These are phyloP conservation scores for Petromus typicus DNA, from an alignment of 2,113 vertebrate species.

Conservation along the genomic window DNA sequence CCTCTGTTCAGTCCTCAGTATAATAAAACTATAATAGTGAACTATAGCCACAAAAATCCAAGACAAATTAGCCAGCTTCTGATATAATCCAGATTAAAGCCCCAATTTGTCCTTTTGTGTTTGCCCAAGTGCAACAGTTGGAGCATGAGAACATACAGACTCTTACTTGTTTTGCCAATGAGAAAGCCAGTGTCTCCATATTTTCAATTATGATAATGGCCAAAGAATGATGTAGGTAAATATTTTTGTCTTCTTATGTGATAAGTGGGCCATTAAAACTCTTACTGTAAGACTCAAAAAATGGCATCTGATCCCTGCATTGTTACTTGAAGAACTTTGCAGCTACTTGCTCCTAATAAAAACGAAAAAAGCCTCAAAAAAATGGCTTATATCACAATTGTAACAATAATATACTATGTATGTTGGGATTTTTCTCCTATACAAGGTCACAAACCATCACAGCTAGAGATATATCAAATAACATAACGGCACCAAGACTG, in stretches of 20 bases:
- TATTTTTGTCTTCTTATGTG: not conserved
- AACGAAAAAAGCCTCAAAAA: not conserved
- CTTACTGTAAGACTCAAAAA: not conserved
- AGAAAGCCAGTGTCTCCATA: not conserved
- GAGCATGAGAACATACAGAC: not conserved
- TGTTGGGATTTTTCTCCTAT: not conserved
- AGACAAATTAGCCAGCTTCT: not conserved
- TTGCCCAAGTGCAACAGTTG: not conserved
- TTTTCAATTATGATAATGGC: not conserved
- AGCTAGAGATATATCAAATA: no score
- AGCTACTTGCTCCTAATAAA: not conserved
- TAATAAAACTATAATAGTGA: not conserved
- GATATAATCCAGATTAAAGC: not conserved
- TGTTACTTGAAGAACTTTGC: not conserved
- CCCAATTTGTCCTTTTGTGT: not conserved
- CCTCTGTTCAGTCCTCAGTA: not conserved
- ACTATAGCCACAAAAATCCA: not conserved
- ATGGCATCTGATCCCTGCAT: not conserved
- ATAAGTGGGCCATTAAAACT: not conserved
- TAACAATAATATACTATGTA: not conserved
- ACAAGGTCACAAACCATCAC: not conserved
- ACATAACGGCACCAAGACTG: no score
- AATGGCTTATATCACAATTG: not conserved
- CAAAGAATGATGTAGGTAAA: not conserved
- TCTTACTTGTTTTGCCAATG: not conserved